Percentiles rank a stretch among this genome's conserved stretches.
Conservation (phyloP, 2,888 invertebrate genomes). For the Ischnus inquisitorius region DNA sequence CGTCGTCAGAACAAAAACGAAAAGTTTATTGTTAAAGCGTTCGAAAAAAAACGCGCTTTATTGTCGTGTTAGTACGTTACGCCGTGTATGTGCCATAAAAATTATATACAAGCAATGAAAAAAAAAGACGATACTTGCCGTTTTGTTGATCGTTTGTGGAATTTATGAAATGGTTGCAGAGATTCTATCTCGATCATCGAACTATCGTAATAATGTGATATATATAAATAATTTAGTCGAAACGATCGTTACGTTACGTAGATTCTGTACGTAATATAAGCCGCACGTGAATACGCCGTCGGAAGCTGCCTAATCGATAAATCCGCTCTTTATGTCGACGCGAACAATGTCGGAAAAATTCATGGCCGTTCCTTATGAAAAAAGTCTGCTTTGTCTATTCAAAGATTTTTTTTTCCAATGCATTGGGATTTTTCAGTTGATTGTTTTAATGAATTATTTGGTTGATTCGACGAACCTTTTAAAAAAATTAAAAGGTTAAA, state of each 20-base stretch:
- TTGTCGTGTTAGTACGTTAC: conserved; percentile 36
- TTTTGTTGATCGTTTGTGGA: conserved; percentile 3
- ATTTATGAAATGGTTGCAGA: background rate
- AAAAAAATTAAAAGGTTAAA: no score
- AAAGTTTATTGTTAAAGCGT: conserved; percentile 13
- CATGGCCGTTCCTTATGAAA: background rate
- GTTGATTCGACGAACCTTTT: no score
- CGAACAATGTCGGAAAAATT: conserved; percentile 8
- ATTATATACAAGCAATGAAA: conserved; percentile 11
- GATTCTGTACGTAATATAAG: conserved; percentile 27
- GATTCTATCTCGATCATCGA: conserved; percentile 3
- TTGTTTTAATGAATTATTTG: no score
- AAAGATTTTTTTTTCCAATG: no score
- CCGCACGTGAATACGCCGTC: conserved; percentile 21
- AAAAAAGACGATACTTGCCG: conserved; percentile 1
- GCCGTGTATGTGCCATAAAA: conserved; percentile 61
- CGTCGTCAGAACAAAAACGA: no score
- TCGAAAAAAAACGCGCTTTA: conserved; percentile 5
- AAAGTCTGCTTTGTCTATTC: no score
- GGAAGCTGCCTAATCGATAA: conserved; percentile 49
- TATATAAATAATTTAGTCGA: conserved; percentile 47
- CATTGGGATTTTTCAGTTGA: no score
- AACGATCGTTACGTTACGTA: conserved; percentile 23
- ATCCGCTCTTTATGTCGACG: conserved; percentile 11
- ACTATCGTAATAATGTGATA: conserved; percentile 60